phyloP scores from a whole-genome alignment of 2,113 vertebrate genomes.

The Mellivora capensis region DNA sequence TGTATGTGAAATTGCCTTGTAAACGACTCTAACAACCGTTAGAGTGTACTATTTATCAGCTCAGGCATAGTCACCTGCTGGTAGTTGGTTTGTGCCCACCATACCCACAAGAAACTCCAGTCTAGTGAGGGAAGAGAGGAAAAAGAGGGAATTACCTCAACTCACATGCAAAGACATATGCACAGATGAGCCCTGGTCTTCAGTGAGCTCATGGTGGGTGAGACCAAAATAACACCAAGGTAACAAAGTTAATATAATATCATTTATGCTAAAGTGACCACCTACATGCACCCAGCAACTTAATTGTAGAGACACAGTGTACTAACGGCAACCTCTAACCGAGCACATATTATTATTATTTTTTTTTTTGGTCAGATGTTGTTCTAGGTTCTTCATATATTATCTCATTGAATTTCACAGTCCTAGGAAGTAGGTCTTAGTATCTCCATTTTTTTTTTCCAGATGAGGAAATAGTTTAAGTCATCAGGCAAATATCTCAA shows the following conservation, averaged over 20 bases:
- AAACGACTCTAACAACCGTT: not conserved
- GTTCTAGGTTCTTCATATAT: not conserved
- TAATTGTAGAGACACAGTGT: not conserved
- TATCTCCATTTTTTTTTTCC: not conserved
- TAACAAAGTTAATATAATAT: not conserved
- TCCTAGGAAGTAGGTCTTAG: not conserved
- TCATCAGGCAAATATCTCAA: not conserved
- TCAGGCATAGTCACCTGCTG: not conserved
- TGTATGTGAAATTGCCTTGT: not conserved
- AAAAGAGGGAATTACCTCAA: not conserved
- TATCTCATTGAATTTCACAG: not conserved
- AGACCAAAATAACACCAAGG: not conserved
- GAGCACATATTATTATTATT: not conserved
- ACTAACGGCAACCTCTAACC: not conserved
- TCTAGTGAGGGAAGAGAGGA: not conserved
- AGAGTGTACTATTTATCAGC: not conserved
- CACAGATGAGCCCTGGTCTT: not conserved
- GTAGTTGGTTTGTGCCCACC: not conserved
- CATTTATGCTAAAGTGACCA: not conserved
- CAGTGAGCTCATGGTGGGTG: not conserved
- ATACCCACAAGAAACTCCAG: not conserved
- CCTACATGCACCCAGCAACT: not conserved
- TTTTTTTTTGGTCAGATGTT: not conserved
- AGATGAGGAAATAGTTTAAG: not conserved
- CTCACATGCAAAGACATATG: not conserved